Base-by-base conservation (phyloP, 1,140 invertebrate genomes). In the Eriocheir sinensis region DNA sequence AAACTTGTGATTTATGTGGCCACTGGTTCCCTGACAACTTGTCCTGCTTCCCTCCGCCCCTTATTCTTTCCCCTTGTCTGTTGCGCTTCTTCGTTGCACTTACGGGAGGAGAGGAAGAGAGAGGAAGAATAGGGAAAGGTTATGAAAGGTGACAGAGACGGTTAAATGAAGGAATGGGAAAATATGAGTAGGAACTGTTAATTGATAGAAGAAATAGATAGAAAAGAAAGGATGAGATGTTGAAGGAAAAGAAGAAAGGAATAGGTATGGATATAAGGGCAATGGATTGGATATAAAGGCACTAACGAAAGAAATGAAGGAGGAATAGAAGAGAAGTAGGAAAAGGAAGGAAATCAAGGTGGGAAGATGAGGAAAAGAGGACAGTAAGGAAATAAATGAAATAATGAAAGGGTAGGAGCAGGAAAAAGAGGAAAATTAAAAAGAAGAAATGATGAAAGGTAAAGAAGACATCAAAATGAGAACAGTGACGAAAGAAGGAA, bases 291-390 rank as follows among this genome's bases (percentile, higher is more conserved):
- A n/a, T n/a, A n/a, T n/a, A n/a, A n/a, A n/a, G n/a, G n/a, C n/a
- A n/a, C n/a, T n/a, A 4, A 85, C 0, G 38, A 36, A 2, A 34
- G 38, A n/a, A n/a, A 36, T 2, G 6, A 30, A 17, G 30, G 32
- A 40, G 38, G 30, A n/a, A 85, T 12, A 85, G 83, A 85, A n/a
- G 38, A 40, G 38, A 40, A 30, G 30, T 15, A 40, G 38, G 30
- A 30, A 40, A 30, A 40, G 30, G 83, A 85, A n/a, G 30, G 83
- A 85, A n/a, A n/a, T n/a, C n/a, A n/a, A 40, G 38, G 83, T 21
- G 83, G 30, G 83, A n/a, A 85, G 83, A 85, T 4, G 83, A 85
- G 83, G 30, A n/a, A 85, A n/a, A 85, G 83, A 85, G 44, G 44
- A 48, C 4, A 48, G 44, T 8, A 15, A 48, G 44, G 15, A 15